Percentiles rank a stretch among this genome's conserved stretches.
Evolutionary conservation across 2,113 vertebrate genomes (phyloP).

Genomic region (Ophthalmolycus amberensis): DNA sequence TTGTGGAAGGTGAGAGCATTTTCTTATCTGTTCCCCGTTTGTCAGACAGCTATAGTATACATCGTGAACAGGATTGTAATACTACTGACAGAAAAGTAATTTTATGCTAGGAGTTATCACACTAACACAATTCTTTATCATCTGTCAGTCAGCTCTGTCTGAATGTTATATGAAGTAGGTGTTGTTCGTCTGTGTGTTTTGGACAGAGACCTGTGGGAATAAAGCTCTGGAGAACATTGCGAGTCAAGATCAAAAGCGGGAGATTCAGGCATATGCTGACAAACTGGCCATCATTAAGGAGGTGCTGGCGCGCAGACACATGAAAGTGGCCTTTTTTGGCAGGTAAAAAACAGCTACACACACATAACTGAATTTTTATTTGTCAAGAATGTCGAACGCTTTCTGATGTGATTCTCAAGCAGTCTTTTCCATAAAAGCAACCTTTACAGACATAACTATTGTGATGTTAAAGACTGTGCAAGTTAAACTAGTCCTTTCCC

Average conservation of each 20-base stretch:
- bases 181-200: slow-evolving; percentile 2
- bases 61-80: background rate
- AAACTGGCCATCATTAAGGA: slow-evolving; percentile 92
- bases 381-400: background rate
- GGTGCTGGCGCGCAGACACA: slow-evolving; percentile 93
- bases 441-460: background rate
- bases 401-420: background rate
- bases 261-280: slow-evolving; percentile 87
- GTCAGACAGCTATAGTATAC: too few relatives aligned
- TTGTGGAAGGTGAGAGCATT: slow-evolving; percentile 89
- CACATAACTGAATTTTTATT: background rate
- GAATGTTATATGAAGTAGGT: background rate
- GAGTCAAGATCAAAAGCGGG: slow-evolving; percentile 84
- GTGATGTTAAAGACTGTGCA: background rate
- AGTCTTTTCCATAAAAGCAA: background rate
- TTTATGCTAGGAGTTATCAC: background rate
- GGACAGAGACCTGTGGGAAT: slow-evolving; percentile 87
- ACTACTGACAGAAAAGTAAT: too few relatives aligned
- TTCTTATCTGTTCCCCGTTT: background rate
- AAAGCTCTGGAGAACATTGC: slow-evolving; percentile 87
- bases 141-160: background rate
- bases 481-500: background rate
- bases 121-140: background rate
- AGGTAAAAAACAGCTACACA: slow-evolving; percentile 83
- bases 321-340: slow-evolving; percentile 99